Base-by-base conservation (phyloP, 2,888 invertebrate species). In the Mechanitis mazaeus region DNA sequence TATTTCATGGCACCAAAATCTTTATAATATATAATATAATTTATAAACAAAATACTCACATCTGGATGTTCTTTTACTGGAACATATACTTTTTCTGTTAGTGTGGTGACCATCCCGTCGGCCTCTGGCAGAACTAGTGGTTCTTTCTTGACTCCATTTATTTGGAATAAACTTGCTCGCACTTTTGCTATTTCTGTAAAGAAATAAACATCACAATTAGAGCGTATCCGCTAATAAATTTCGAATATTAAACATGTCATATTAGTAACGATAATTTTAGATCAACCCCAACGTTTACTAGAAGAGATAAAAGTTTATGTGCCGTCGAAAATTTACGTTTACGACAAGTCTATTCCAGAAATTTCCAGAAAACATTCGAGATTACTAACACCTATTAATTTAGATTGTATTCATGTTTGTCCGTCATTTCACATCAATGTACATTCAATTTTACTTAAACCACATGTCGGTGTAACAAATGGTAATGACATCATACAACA, bases 31-130 rank as follows among this genome's bases (percentile, higher is more conserved):
- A 42, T 42, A 9, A 9, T 2, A 42, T n/a, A 42, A 9, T 42
- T 1, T 9, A 42, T 7, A 9, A 42, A 2, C 42, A 5, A 35
- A 64, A 65, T 77, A 96, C 98, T 97, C 92, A 99, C 98, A 91
- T 99, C 99, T 93, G 99, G 99, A 91, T 98, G 97, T 90, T 99
- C 98, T 93, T 98, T 98, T 78, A 98, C 98, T 84, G 99, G 99
- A 84, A 99, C 99, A 91, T 98, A 99, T 80, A 99, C 97, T 94
- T 99, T 99, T 92, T 99, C 99, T 91, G 98, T 97, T 82, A 97
- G 93, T 80, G 97, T 96, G 76, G 96, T 95, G 80, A 96, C 93
- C 79, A 95, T 94, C 71, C 98, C 98, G 76, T 96, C 95, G 67
- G 96, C 93, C 79, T 98, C 97, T 81, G 98, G 98, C 83, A 98